Evolutionary conservation across 2,888 invertebrate species (phyloP).

Genomic region (Oscheius sp.): DNA sequence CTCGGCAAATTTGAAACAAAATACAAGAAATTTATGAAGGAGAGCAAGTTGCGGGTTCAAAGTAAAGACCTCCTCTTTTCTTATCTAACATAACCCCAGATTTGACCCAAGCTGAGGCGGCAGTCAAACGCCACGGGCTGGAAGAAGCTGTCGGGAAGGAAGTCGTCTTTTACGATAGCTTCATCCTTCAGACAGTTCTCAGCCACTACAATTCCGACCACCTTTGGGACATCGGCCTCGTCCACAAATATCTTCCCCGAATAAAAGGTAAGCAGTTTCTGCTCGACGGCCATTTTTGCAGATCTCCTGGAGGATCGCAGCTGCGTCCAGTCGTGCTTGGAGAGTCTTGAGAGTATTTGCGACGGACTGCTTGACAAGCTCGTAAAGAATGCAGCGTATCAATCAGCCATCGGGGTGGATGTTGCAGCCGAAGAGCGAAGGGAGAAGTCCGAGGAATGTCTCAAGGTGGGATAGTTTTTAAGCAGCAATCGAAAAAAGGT

Average conservation of each 20-base stretch:
- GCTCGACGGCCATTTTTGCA: too few relatives aligned
- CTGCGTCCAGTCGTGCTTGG: neutral
- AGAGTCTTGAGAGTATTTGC: constrained; percentile 12
- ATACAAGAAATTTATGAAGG: constrained; percentile 2
- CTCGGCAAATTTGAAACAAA: neutral
- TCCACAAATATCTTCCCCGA: neutral
- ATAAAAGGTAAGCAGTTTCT: constrained; percentile 18
- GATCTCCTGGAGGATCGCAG: constrained; percentile 9
- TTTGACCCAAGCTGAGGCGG: constrained; percentile 4
- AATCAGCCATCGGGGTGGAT: constrained; percentile 36
- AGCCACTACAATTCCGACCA: neutral
- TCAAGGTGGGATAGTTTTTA: constrained; percentile 34
- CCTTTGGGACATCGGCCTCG: constrained; percentile 14
- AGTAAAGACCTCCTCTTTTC: neutral
- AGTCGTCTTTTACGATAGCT: constrained; percentile 16
- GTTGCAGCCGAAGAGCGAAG: constrained; percentile 45
- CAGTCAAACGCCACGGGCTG: constrained; percentile 4
- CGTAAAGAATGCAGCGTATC: neutral
- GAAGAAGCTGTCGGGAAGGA: constrained; percentile 20
- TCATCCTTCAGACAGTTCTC: constrained; percentile 6
- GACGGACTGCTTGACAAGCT: constrained; percentile 13
- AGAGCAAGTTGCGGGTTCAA: neutral
- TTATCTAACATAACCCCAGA: neutral
- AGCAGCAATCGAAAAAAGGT: too few relatives aligned
- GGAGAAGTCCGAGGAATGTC: constrained; percentile 41